These are phyloP conservation scores for Nothocercus julius DNA, from an alignment of 2,113 vertebrate species.

Conservation along the genomic window DNA sequence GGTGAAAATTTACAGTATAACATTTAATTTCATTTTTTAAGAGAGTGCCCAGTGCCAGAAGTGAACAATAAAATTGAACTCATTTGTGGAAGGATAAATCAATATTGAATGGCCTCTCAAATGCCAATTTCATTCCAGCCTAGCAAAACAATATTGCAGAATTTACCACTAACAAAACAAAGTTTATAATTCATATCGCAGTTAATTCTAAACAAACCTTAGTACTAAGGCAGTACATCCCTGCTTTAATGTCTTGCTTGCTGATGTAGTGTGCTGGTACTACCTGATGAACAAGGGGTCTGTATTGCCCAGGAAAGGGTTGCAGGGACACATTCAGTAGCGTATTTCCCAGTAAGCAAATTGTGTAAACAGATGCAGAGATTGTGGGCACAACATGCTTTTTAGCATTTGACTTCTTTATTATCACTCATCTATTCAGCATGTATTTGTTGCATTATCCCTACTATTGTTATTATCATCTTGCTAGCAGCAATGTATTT, in stretches of 20 bases:
- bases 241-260: neutral
- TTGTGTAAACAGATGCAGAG: neutral
- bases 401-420: neutral
- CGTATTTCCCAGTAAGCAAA: neutral
- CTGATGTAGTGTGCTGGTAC: neutral
- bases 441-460: neutral
- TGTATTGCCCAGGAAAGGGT: neutral
- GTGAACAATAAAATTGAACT: conserved; percentile 10
- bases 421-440: neutral
- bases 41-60: neutral
- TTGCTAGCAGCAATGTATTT: neutral
- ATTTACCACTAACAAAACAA: neutral
- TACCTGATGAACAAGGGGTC: neutral
- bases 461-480: too few relatives aligned
- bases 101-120: neutral
- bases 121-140: neutral
- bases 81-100: neutral
- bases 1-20: conserved; percentile 14
- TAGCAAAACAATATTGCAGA: neutral
- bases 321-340: neutral
- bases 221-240: neutral
- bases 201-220: neutral
- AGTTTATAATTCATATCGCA: neutral
- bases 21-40: conserved; percentile 24
- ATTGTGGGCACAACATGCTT: neutral